Evolutionary conservation across 2,797 vertebrate genomes (phyloP).

Genomic region (Galaxias olidus): DNA sequence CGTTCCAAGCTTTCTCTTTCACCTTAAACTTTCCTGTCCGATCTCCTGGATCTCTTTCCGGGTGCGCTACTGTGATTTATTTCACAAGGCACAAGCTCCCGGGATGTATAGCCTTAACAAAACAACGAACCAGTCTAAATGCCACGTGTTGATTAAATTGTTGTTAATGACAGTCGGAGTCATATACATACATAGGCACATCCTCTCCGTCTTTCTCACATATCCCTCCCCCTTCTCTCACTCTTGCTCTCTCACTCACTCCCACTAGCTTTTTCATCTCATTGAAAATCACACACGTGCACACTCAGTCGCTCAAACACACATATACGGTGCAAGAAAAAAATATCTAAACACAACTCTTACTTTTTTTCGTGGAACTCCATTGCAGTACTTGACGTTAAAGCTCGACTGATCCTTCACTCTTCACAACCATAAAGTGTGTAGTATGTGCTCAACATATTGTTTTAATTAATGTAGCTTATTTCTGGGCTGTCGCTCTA

Average conservation of each 20-base stretch:
- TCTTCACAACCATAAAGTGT: conserved; percentile 73
- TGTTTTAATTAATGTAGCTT: conserved; percentile 71
- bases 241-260: conserved; percentile 49
- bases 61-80: conserved; percentile 50
- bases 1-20: conserved; percentile 62
- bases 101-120: conserved; percentile 41
- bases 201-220: conserved; percentile 65
- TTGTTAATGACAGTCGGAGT: conserved; percentile 73
- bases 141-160: conserved; percentile 79
- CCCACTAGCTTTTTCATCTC: conserved; percentile 63
- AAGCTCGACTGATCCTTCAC: conserved; percentile 78
- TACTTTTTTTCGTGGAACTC: conserved; percentile 79
- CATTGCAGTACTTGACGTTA: conserved; percentile 72
- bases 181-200: conserved; percentile 50
- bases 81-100: conserved; percentile 46
- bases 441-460: conserved; percentile 68
- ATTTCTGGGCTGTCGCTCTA: conserved; percentile 79
- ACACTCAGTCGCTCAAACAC: conserved; percentile 48
- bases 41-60: conserved; percentile 41
- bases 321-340: conserved; percentile 10
- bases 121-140: conserved; percentile 67
- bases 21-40: conserved; percentile 63
- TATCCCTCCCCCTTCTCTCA: conserved; percentile 60
- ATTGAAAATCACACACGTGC: conserved; percentile 68
- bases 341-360: conserved; percentile 69